Percentiles rank a stretch among this genome's conserved stretches.
These are phyloP conservation scores for Xyrichtys novacula DNA, from an alignment of 2,797 vertebrate species.

Conservation along the genomic window DNA sequence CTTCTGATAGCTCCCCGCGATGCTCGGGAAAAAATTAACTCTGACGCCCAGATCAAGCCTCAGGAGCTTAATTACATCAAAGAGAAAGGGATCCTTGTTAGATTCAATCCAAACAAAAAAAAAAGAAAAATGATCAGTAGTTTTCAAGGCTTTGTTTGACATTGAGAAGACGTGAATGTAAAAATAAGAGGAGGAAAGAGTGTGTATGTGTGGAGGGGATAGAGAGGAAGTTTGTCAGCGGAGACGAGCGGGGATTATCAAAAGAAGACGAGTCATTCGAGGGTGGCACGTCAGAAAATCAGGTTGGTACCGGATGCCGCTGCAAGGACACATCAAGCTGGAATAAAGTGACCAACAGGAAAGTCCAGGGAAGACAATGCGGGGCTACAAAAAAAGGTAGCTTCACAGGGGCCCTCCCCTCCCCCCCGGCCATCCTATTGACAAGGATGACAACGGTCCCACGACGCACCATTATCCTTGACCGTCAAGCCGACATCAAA, in stretches of 20 bases:
- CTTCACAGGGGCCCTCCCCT: constrained; percentile 46
- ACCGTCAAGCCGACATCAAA: constrained; percentile 97
- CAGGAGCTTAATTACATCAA: constrained; percentile 94
- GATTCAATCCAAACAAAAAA: constrained; percentile 88
- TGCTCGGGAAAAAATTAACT: constrained; percentile 86
- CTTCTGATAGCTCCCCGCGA: constrained; percentile 84
- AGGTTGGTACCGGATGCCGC: constrained; percentile 83
- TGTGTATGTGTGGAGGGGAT: constrained; percentile 28
- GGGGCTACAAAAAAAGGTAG: constrained; percentile 66
- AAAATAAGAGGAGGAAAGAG: constrained; percentile 30
- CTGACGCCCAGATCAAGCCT: constrained; percentile 87
- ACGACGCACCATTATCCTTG: constrained; percentile 99
- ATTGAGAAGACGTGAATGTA: constrained; percentile 85
- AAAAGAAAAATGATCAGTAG: constrained; percentile 86
- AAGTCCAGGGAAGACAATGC: constrained; percentile 73
- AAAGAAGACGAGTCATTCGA: constrained; percentile 76
- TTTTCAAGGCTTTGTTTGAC: constrained; percentile 91
- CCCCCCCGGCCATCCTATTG: constrained; percentile 90
- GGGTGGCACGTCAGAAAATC: constrained; percentile 85
- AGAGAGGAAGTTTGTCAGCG: constrained; percentile 58
- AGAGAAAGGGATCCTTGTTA: constrained; percentile 90
- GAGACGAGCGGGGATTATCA: constrained; percentile 60
- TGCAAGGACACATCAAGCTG: constrained; percentile 88
- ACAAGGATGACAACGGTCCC: constrained; percentile 99
- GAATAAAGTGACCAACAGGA: constrained; percentile 85